Evolutionary conservation across 2,888 invertebrate genomes (phyloP).

Genomic region (Tinea semifulvella): DNA sequence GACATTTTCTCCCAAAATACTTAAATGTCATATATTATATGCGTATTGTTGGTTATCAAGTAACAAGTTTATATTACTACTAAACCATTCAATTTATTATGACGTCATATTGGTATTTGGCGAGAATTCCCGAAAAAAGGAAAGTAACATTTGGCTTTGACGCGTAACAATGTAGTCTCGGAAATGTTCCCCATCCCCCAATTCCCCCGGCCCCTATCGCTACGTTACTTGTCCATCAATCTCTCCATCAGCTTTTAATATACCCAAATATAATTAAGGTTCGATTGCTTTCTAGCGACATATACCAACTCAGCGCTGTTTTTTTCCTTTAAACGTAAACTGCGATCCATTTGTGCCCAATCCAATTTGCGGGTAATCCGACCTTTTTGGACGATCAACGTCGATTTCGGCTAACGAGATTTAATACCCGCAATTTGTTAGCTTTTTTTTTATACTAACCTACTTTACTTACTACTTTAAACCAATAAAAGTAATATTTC

Average conservation of each 20-base stretch:
- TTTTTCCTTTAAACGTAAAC: not conserved
- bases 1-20: too few relatives aligned
- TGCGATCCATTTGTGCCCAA: not conserved
- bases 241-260: slow-evolving; percentile 7
- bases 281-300: not conserved
- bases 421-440: not conserved
- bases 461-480: too few relatives aligned
- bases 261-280: not conserved
- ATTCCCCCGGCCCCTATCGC: slow-evolving; percentile 1
- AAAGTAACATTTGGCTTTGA: slow-evolving; percentile 1
- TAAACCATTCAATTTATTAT: too few relatives aligned
- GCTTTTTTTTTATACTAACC: not conserved
- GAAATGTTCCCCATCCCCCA: slow-evolving; percentile 2
- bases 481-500: too few relatives aligned
- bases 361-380: not conserved
- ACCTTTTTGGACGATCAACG: not conserved
- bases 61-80: too few relatives aligned
- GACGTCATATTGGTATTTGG: not conserved
- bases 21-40: too few relatives aligned
- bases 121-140: not conserved
- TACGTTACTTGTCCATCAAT: not conserved
- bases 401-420: slow-evolving; percentile 3
- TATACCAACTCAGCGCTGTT: not conserved
- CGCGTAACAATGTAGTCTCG: slow-evolving; percentile 5
- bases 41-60: too few relatives aligned